These are phyloP conservation scores for Linnaemya vulpina DNA, from an alignment of 2,888 invertebrate species.

Conservation along the genomic window DNA sequence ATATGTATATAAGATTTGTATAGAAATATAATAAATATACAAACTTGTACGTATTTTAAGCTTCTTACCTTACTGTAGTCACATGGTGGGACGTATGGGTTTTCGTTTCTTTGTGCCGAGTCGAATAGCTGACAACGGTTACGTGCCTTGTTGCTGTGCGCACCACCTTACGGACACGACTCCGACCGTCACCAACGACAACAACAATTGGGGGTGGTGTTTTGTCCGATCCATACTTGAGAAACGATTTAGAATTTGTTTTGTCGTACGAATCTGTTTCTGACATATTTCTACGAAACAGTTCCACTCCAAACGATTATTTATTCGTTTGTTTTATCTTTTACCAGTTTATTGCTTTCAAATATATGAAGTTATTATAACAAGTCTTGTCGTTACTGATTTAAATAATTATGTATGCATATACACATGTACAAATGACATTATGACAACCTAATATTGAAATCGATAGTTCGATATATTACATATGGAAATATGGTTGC, in stretches of 20 bases:
- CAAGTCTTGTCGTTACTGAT: too few relatives aligned
- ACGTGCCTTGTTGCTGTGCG: slow-evolving; percentile 83
- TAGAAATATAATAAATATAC: not conserved
- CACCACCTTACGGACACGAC: slow-evolving; percentile 82
- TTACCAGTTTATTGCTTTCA: slow-evolving; percentile 29
- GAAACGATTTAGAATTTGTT: slow-evolving; percentile 79
- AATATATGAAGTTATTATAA: too few relatives aligned
- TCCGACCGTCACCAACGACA: slow-evolving; percentile 83
- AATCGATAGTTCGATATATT: too few relatives aligned
- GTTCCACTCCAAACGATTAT: slow-evolving; percentile 15
- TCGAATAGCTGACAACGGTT: slow-evolving; percentile 83
- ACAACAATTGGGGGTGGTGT: slow-evolving; percentile 82
- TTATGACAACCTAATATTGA: too few relatives aligned
- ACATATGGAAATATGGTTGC: too few relatives aligned
- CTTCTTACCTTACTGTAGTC: slow-evolving; percentile 83
- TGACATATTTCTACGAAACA: slow-evolving; percentile 75
- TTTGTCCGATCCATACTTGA: slow-evolving; percentile 81
- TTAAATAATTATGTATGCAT: too few relatives aligned
- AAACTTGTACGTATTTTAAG: not conserved
- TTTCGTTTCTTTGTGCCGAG: slow-evolving; percentile 83
- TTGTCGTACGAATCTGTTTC: slow-evolving; percentile 77
- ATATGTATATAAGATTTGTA: not conserved
- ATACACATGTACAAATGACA: too few relatives aligned
- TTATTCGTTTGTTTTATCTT: slow-evolving; percentile 24
- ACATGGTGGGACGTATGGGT: slow-evolving; percentile 83